phyloP scores from a whole-genome alignment of 2,113 vertebrate species.

The Misgurnus mizolepis region DNA sequence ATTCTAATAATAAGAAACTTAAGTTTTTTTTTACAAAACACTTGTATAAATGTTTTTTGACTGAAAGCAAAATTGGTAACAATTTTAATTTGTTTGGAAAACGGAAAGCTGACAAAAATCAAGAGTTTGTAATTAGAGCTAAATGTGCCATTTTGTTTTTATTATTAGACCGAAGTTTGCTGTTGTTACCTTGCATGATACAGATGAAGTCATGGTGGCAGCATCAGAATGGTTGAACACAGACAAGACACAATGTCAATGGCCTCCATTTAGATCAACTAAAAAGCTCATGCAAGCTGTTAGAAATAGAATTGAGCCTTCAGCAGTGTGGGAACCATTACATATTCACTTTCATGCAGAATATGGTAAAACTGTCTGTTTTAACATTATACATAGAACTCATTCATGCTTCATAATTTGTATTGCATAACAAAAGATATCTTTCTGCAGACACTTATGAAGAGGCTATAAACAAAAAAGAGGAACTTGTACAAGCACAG shows the following conservation, averaged over 20 bases:
- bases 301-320: neutral
- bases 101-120: too few species aligned
- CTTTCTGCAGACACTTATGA: neutral
- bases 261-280: conserved; percentile 16
- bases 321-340: conserved; percentile 6
- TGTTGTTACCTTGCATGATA: neutral
- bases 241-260: conserved; percentile 4
- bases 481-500: neutral
- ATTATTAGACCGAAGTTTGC: neutral
- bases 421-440: too few species aligned
- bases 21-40: too few species aligned
- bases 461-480: neutral
- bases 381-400: neutral
- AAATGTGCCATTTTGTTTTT: too few species aligned
- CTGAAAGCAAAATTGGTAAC: too few species aligned
- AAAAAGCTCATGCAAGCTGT: neutral
- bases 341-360: neutral
- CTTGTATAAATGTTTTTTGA: too few species aligned
- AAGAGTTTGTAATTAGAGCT: too few species aligned
- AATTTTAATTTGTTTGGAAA: too few species aligned
- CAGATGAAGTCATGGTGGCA: conserved; percentile 4
- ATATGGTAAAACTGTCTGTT: conserved; percentile 12
- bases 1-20: too few species aligned
- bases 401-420: neutral
- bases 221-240: conserved; percentile 2